A percentile compares a stretch with the other conserved stretches of the same genome.
Evolutionary conservation across 2,888 invertebrate genomes (phyloP).

Genomic region (Cerceris rybyensis): DNA sequence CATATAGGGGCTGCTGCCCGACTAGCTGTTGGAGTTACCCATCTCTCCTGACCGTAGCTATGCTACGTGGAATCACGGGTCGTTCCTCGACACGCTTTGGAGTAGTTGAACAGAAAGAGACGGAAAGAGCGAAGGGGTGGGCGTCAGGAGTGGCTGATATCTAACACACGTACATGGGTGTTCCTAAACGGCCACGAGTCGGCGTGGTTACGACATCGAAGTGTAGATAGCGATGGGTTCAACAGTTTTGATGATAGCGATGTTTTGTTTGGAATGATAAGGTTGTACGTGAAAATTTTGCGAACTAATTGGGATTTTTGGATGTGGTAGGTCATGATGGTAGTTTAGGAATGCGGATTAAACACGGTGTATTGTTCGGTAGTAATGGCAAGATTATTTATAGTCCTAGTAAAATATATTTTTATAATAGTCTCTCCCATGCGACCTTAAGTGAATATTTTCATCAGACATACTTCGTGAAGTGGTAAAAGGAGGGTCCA

Average conservation of each 20-base stretch:
- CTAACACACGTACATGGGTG: constrained; percentile 57
- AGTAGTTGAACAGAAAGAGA: constrained; percentile 26
- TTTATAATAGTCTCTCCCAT: too few species aligned
- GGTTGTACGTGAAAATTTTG: too few species aligned
- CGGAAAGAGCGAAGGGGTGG: constrained; percentile 22
- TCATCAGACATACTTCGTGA: too few species aligned
- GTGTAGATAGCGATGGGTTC: constrained; percentile 24
- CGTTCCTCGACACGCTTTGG: constrained; percentile 57
- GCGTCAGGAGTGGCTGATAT: constrained; percentile 30
- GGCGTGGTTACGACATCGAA: constrained; percentile 40
- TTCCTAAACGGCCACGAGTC: constrained; percentile 63
- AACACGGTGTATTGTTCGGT: too few species aligned
- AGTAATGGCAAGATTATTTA: too few species aligned
- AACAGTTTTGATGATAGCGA: background rate
- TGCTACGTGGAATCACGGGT: constrained; percentile 64
- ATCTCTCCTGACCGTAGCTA: constrained; percentile 62
- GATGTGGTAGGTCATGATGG: too few species aligned
- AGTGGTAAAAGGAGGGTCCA: too few species aligned
- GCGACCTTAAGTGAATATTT: too few species aligned
- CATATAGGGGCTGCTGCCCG: constrained; percentile 60
- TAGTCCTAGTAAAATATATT: too few species aligned
- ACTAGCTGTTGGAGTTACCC: constrained; percentile 62
- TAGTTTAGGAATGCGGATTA: too few species aligned
- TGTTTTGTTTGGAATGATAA: background rate
- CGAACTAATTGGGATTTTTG: too few species aligned